These are phyloP conservation scores for Ophion ellenae DNA, from an alignment of 2,888 invertebrate species.

Conservation along the genomic window DNA sequence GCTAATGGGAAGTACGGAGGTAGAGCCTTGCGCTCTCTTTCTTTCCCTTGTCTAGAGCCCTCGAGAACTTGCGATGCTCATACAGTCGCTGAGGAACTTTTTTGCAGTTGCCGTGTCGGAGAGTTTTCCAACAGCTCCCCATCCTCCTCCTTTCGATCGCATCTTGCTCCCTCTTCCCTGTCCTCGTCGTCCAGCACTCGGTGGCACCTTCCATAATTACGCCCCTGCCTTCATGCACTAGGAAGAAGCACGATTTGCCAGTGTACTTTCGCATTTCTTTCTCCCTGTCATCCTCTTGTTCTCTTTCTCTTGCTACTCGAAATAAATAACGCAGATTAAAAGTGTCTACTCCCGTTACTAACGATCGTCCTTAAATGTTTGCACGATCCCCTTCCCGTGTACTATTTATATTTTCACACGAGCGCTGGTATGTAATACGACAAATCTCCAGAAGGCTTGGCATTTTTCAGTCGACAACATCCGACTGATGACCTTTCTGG, in stretches of 20 bases:
- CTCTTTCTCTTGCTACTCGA: slow-evolving; percentile 58
- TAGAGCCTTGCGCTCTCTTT: slow-evolving; percentile 70
- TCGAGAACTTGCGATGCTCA: slow-evolving; percentile 45
- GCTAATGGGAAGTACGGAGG: slow-evolving; percentile 80
- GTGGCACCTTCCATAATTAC: slow-evolving; percentile 73
- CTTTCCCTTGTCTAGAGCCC: slow-evolving; percentile 69
- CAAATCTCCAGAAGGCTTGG: neutral
- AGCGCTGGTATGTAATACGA: neutral
- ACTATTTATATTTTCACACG: slow-evolving; percentile 17
- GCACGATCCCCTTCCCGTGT: slow-evolving; percentile 61
- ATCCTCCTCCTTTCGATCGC: slow-evolving; percentile 48
- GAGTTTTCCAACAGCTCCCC: slow-evolving; percentile 43
- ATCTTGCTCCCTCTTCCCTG: slow-evolving; percentile 12
- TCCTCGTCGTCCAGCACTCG: slow-evolving; percentile 61
- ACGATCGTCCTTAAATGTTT: slow-evolving; percentile 73
- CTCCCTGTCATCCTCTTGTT: slow-evolving; percentile 63
- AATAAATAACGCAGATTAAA: slow-evolving; percentile 82
- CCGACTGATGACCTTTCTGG: neutral
- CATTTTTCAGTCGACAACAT: neutral
- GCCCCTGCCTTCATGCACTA: slow-evolving; percentile 45
- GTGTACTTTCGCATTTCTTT: slow-evolving; percentile 41
- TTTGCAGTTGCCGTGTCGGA: slow-evolving; percentile 56
- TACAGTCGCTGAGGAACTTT: slow-evolving; percentile 68
- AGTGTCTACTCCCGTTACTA: slow-evolving; percentile 75
- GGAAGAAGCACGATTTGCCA: slow-evolving; percentile 22